Percentiles rank a stretch among this genome's conserved stretches.
Evolutionary conservation across 2,888 invertebrate species (phyloP).

Genomic region (Scotopteryx bipunctaria): DNA sequence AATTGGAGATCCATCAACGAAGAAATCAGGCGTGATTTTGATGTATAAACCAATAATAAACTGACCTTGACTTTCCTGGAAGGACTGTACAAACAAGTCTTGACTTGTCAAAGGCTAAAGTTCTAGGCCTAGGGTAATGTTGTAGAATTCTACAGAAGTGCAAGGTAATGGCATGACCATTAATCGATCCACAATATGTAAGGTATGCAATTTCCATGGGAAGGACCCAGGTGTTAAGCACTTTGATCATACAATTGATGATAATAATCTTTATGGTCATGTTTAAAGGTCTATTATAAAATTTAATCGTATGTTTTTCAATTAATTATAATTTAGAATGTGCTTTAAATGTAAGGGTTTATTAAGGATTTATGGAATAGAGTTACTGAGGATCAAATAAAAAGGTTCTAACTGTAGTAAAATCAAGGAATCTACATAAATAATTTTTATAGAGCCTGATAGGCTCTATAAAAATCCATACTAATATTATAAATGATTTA

Average conservation of each 20-base stretch:
- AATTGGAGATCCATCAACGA: too few species aligned
- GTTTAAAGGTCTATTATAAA: slow-evolving; percentile 8
- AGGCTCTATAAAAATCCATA: too few species aligned
- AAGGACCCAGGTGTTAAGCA: slow-evolving; percentile 7
- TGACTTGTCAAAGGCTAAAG: background rate
- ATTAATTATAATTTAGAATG: background rate
- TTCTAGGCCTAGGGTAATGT: slow-evolving; percentile 8
- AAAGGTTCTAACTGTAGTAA: too few species aligned
- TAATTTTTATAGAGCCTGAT: too few species aligned
- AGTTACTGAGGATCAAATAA: too few species aligned
- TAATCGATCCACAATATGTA: slow-evolving; percentile 6
- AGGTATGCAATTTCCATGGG: slow-evolving; percentile 21
- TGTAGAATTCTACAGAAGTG: background rate
- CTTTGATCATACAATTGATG: slow-evolving; percentile 13
- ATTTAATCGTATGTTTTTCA: background rate
- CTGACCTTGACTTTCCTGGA: too few species aligned
- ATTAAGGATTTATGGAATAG: too few species aligned
- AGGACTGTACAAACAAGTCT: background rate
- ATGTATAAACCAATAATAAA: background rate
- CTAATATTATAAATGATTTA: too few species aligned
- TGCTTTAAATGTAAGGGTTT: background rate
- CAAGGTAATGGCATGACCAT: background rate
- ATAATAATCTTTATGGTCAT: slow-evolving; percentile 16
- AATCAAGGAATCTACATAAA: too few species aligned
- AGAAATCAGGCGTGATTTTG: too few species aligned